Evolutionary conservation across 2,888 invertebrate species (phyloP), one percentile per base, ranked within the genome.

Genomic region (Hypsopygia costalis): DNA sequence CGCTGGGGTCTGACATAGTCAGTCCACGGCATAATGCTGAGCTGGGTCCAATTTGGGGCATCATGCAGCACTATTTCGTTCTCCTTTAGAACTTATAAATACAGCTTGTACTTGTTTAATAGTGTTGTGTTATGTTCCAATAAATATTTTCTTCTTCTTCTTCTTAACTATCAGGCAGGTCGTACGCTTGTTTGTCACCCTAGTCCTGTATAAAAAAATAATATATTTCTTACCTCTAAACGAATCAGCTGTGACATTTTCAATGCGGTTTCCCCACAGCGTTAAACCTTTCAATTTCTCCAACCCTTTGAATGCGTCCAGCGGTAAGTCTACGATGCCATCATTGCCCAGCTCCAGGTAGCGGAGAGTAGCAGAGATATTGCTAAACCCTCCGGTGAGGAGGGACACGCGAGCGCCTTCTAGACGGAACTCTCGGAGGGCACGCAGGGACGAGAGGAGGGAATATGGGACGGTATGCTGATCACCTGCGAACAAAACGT

Each of bases 181-280:
- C n/a, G n/a, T n/a, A n/a, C n/a, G n/a, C n/a, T n/a, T n/a, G n/a
- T n/a, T n/a, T n/a, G n/a, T n/a, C n/a, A n/a, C n/a, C n/a, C n/a
- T n/a, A n/a, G n/a, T n/a, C n/a, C n/a, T n/a, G n/a, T n/a, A n/a
- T n/a, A n/a, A n/a, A n/a, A n/a, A n/a, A n/a, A n/a, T n/a, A n/a
- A n/a, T n/a, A n/a, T n/a, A n/a, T n/a, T n/a, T n/a, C n/a, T n/a
- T 11, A 44, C 44, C 39, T 6, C 9, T 16, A 35, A 44, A 44
- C 1, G 38, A 41, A 1, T 44, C 36, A 4, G 25, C 12, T 4
- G 12, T 30, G 0, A 44, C 9, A 6, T 32, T 25, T 22, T 8
- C n/a, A 3, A 44, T 38, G 0, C 16, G 5, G 22, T 44, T 44
- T 2, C 30, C 36, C 42, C 42, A 46, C 6, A 46, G 22, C 3